Evolutionary conservation across 2,113 vertebrate species (phyloP).

Genomic region (Pteruthius melanotis): DNA sequence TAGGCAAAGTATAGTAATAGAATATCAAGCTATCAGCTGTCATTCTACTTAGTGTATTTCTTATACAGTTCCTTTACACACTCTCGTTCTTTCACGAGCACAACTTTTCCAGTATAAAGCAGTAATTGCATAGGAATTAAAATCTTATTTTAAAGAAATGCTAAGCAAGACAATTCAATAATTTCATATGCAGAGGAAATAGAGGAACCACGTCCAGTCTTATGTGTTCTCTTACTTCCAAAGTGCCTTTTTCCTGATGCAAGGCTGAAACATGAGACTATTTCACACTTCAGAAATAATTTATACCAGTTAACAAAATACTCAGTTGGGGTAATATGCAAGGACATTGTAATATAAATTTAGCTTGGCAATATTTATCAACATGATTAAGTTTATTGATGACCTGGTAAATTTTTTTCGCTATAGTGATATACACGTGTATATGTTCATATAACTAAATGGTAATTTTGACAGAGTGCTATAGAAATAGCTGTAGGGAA

Average conservation of each 20-base stretch:
- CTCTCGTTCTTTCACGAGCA: not conserved
- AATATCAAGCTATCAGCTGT: not conserved
- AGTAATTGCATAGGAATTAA: not conserved
- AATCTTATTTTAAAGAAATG: not conserved
- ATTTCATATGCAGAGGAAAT: not conserved
- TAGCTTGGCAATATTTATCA: not conserved
- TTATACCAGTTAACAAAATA: not conserved
- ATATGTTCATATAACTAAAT: not conserved
- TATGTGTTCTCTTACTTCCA: not conserved
- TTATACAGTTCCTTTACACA: not conserved
- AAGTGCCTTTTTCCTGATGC: not conserved
- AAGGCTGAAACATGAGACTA: not conserved
- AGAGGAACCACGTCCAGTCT: fast-evolving
- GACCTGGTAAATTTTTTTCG: not conserved
- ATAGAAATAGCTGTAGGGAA: not conserved
- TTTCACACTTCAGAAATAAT: not conserved
- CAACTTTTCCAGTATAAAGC: not conserved
- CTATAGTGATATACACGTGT: fast-evolving
- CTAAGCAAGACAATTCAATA: not conserved
- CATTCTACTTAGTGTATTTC: not conserved
- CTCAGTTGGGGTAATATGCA: not conserved
- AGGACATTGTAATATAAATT: not conserved
- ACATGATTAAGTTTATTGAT: not conserved
- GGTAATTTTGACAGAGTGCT: not conserved
- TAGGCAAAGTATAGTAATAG: not conserved